Conservation (phyloP, 2,113 vertebrate species). For the Xenopus borealis region DNA sequence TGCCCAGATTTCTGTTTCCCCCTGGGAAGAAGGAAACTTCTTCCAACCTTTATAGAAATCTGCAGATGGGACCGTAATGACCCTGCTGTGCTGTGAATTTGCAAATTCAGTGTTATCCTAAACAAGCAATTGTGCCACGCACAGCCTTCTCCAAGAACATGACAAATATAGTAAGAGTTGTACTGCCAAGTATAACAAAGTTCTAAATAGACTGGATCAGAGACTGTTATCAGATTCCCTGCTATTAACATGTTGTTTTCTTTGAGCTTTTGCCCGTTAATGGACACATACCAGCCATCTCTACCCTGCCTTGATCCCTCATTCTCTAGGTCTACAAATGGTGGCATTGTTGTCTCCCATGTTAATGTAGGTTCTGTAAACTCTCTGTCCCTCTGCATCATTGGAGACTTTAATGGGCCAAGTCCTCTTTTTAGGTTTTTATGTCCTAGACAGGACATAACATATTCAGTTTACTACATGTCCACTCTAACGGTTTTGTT, state of each 20-base stretch:
- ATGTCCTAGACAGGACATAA: too few species aligned
- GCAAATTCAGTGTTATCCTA: slow-evolving; percentile 6
- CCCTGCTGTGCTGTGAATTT: slow-evolving; percentile 1
- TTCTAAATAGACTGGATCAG: too few species aligned
- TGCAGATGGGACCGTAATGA: too few species aligned
- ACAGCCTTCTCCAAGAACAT: background rate
- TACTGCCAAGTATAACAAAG: slow-evolving; percentile 11
- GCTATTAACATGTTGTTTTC: background rate
- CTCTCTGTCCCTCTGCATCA: too few species aligned
- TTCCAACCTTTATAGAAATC: too few species aligned
- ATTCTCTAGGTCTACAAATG: background rate
- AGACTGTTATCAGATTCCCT: background rate
- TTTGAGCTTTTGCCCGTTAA: background rate
- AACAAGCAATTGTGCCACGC: background rate
- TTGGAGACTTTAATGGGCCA: too few species aligned
- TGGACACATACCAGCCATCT: background rate
- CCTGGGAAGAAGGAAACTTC: background rate
- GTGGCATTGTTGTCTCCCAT: background rate
- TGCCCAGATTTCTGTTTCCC: background rate
- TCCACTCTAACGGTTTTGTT: too few species aligned
- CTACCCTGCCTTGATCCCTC: background rate
- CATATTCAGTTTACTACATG: too few species aligned
- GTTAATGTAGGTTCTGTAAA: too few species aligned
- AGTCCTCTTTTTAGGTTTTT: too few species aligned
- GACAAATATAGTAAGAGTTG: background rate